Percentiles rank a stretch among this genome's conserved stretches.
These are phyloP conservation scores for Bedellia somnulentella DNA, from an alignment of 2,888 invertebrate species.

Conservation along the genomic window DNA sequence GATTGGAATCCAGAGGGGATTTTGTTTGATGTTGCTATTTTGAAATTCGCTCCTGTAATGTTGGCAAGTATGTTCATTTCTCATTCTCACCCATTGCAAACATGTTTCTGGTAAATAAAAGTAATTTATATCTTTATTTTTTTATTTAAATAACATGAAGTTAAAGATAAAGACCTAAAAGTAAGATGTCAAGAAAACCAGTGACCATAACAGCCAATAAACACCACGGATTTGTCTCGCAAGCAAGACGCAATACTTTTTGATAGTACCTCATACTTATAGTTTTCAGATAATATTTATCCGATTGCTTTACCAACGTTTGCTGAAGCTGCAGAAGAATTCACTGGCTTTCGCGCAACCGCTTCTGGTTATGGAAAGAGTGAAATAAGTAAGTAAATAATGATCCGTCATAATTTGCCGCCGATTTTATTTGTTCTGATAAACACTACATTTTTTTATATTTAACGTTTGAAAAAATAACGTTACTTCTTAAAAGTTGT, in stretches of 20 bases:
- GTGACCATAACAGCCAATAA: too few relatives aligned
- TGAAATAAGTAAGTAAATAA: constrained; percentile 23
- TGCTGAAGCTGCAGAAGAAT: constrained; percentile 21
- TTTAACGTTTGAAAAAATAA: not conserved
- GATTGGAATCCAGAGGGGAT: constrained; percentile 25
- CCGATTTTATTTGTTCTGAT: not conserved
- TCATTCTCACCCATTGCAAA: too few relatives aligned
- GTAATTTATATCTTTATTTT: too few relatives aligned
- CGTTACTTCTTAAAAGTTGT: not conserved
- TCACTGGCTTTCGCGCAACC: constrained; percentile 22
- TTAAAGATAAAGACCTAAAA: too few relatives aligned
- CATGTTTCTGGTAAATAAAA: too few relatives aligned
- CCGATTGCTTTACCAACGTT: constrained; percentile 24
- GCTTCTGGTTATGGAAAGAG: constrained; percentile 41
- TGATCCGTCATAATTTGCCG: not conserved
- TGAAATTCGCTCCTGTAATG: constrained; percentile 14
- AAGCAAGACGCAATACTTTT: not conserved
- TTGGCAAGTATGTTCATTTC: not conserved
- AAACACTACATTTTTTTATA: not conserved
- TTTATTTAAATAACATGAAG: too few relatives aligned
- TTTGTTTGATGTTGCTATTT: constrained; percentile 32
- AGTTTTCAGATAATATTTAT: constrained; percentile 32
- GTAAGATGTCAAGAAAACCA: too few relatives aligned
- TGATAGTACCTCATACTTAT: not conserved
- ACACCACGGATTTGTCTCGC: too few relatives aligned